Percentiles rank a stretch among this genome's conserved stretches.
Evolutionary conservation across 2,797 vertebrate genomes (phyloP).

Genomic region (Hozukius guyotensis): DNA sequence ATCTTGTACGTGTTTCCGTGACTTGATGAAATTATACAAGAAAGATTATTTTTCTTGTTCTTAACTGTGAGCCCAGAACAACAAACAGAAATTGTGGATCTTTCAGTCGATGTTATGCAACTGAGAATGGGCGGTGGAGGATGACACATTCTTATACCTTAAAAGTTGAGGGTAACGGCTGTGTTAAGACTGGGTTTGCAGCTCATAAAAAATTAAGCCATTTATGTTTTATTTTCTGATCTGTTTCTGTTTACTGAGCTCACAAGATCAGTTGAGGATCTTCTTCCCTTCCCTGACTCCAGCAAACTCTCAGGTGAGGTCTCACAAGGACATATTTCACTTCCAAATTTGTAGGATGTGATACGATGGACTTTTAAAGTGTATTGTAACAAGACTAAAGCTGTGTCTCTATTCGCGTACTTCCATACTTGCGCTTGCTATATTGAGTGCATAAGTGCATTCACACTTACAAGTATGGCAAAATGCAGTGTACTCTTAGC

Average conservation of each 20-base stretch:
- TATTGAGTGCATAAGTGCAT: too few relatives aligned
- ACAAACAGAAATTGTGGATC: neutral
- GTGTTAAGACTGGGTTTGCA: neutral
- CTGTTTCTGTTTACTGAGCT: neutral
- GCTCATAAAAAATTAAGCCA: neutral
- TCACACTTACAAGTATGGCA: too few relatives aligned
- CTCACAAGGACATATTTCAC: neutral
- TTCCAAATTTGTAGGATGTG: neutral
- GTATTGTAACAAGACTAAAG: neutral
- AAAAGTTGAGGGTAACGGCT: neutral
- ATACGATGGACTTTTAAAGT: neutral
- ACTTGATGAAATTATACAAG: neutral
- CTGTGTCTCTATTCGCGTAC: too few relatives aligned
- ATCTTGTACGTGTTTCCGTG: neutral
- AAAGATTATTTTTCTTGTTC: neutral
- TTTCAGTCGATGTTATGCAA: neutral
- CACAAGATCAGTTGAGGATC: neutral
- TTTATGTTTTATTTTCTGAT: neutral
- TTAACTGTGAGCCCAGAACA: conserved; percentile 3
- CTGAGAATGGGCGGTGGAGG: neutral
- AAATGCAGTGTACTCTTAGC: too few relatives aligned
- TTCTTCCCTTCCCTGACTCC: neutral
- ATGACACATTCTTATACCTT: conserved; percentile 6
- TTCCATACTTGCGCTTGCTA: too few relatives aligned
- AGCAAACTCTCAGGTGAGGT: neutral